phyloP scores from a whole-genome alignment of 2,888 invertebrate species.

The Metacarcinus magister region DNA sequence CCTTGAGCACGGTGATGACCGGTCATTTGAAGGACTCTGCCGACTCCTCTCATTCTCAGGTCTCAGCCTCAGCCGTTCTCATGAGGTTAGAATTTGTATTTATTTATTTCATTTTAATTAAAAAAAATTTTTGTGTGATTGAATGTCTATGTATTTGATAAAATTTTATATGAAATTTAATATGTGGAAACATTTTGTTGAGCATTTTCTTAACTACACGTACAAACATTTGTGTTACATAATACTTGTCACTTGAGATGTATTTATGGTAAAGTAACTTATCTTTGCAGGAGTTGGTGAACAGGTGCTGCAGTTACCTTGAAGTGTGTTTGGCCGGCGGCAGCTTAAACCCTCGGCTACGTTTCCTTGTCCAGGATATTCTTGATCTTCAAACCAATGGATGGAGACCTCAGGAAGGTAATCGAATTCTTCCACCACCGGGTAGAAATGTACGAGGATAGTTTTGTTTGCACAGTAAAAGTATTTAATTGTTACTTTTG shows the following conservation, averaged over 20 bases:
- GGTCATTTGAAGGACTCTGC: slow-evolving; percentile 78
- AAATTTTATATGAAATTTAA: background rate
- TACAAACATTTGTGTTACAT: background rate
- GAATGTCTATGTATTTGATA: no score
- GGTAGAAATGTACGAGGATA: slow-evolving; percentile 76
- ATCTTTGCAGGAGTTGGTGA: slow-evolving; percentile 71
- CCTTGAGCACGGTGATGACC: slow-evolving; percentile 74
- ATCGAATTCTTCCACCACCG: slow-evolving; percentile 60
- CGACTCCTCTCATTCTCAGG: slow-evolving; percentile 76
- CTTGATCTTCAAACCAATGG: slow-evolving; percentile 78
- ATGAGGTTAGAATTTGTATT: slow-evolving; percentile 65
- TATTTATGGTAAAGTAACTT: background rate
- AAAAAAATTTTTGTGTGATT: no score
- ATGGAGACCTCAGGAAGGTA: slow-evolving; percentile 75
- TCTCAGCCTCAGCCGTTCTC: slow-evolving; percentile 66
- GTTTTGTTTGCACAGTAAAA: slow-evolving; percentile 47
- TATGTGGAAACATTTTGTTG: background rate
- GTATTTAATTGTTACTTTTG: background rate
- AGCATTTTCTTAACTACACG: background rate
- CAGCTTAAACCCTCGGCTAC: slow-evolving; percentile 69
- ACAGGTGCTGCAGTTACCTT: slow-evolving; percentile 72
- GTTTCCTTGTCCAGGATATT: slow-evolving; percentile 77
- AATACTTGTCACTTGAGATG: background rate
- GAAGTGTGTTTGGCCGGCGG: slow-evolving; percentile 67
- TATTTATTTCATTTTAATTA: no score